phyloP scores from a whole-genome alignment of 2,888 invertebrate genomes.

The Hydroisotoma schaefferi region DNA sequence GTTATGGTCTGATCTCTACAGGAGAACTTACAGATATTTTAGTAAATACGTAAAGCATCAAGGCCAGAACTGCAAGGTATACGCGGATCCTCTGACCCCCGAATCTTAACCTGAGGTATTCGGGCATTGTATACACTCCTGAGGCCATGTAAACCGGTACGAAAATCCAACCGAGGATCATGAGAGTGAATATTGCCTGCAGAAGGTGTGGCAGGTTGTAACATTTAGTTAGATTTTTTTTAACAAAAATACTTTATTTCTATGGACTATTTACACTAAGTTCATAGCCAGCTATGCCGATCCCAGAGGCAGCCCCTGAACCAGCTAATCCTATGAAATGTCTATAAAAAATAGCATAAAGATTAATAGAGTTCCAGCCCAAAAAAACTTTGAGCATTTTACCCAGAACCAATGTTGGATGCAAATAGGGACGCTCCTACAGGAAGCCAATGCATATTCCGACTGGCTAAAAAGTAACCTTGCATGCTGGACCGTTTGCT shows the following conservation, averaged over 20 bases:
- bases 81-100: conserved; percentile 58
- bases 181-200: conserved; percentile 56
- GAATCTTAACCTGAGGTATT: conserved; percentile 56
- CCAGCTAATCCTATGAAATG: conserved; percentile 57
- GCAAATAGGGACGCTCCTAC: conserved; percentile 57
- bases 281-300: conserved; percentile 56
- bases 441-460: conserved; percentile 56
- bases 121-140: conserved; percentile 56
- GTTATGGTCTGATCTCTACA: too few species aligned
- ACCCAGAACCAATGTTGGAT: conserved; percentile 57
- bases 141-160: conserved; percentile 58
- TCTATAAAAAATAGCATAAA: too few species aligned
- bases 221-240: too few species aligned
- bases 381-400: too few species aligned
- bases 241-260: too few species aligned
- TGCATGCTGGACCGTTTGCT: conserved; percentile 49
- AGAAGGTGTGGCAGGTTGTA: neutral
- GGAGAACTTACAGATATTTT: conserved; percentile 58
- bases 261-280: conserved; percentile 54
- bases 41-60: conserved; percentile 58
- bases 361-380: too few species aligned
- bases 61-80: conserved; percentile 57
- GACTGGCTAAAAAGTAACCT: conserved; percentile 56
- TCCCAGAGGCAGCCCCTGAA: conserved; percentile 55
- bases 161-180: conserved; percentile 57